Evolutionary conservation across 2,113 vertebrate species (phyloP).

Genomic region (Lipotes vexillifer): DNA sequence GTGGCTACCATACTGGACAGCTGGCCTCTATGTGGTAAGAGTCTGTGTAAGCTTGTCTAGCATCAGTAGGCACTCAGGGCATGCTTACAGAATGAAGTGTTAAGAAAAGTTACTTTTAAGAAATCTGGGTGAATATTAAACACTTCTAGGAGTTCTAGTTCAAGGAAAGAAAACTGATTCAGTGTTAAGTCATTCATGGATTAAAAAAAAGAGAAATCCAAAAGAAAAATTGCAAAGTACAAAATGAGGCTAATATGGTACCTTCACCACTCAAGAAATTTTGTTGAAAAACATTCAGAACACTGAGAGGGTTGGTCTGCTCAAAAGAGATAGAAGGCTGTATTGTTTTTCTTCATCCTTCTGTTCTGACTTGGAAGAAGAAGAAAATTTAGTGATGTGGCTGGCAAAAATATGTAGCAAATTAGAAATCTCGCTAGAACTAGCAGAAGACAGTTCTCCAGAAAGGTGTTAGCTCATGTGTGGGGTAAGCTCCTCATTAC

Average conservation of each 20-base stretch:
- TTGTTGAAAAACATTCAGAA: slow-evolving; percentile 13
- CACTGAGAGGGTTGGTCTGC: not conserved
- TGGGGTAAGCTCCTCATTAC: slow-evolving; percentile 16
- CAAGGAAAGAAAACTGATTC: not conserved
- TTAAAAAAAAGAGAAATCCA: not conserved
- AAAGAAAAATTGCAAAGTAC: slow-evolving; percentile 33
- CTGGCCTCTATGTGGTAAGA: not conserved
- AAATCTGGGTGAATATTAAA: not conserved
- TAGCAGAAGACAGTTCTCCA: slow-evolving; percentile 42
- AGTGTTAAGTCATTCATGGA: not conserved
- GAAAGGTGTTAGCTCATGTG: slow-evolving; percentile 4
- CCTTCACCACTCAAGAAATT: not conserved
- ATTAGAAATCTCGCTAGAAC: slow-evolving; percentile 25
- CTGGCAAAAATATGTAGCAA: slow-evolving; percentile 35
- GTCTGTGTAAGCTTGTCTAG: not conserved
- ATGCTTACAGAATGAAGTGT: not conserved
- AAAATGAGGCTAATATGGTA: not conserved
- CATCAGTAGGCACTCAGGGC: not conserved
- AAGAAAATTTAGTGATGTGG: not conserved
- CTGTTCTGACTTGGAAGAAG: not conserved
- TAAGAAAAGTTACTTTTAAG: not conserved
- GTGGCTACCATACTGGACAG: not conserved
- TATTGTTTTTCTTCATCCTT: not conserved
- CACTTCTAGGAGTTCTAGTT: slow-evolving; percentile 1
- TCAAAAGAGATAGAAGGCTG: not conserved